A percentile compares a stretch with the other conserved stretches of the same genome.
These are phyloP conservation scores for Rhinoptilus africanus DNA, from an alignment of 2,113 vertebrate species.

Conservation along the genomic window DNA sequence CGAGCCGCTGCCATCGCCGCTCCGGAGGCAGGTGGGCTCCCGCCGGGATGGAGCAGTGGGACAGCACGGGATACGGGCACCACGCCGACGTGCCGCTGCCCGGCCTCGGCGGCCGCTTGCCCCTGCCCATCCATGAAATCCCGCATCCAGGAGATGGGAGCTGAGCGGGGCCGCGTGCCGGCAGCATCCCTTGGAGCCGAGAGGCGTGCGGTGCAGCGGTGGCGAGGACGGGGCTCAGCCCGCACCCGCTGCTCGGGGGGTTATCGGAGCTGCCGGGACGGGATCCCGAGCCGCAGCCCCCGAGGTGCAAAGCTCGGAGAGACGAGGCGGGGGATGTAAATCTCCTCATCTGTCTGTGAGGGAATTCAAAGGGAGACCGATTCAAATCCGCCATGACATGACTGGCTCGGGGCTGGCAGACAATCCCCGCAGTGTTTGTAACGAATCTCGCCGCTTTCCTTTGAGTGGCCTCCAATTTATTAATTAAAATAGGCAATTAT, in stretches of 20 bases:
- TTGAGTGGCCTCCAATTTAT: slow-evolving; percentile 69
- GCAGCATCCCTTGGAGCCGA: neutral
- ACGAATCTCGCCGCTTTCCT: slow-evolving; percentile 56
- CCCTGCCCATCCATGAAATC: neutral
- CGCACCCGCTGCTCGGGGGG: rapidly evolving
- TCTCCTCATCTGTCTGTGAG: slow-evolving; percentile 45
- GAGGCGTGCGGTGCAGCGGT: rapidly evolving
- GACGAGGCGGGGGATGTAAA: slow-evolving; percentile 32
- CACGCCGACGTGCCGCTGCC: neutral
- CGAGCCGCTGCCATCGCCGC: neutral
- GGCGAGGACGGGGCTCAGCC: neutral
- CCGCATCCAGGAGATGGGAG: neutral
- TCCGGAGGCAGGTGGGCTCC: neutral
- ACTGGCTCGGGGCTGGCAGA: slow-evolving; percentile 49
- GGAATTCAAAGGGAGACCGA: slow-evolving; percentile 47
- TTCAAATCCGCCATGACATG: slow-evolving; percentile 49
- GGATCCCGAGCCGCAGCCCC: neutral
- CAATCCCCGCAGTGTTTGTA: slow-evolving; percentile 39
- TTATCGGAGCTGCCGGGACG: neutral
- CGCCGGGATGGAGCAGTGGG: neutral
- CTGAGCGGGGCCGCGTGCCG: neutral
- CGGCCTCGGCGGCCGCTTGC: neutral
- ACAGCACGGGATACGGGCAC: neutral
- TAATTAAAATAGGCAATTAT: slow-evolving; percentile 69
- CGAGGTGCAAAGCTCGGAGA: neutral